phyloP scores from a whole-genome alignment of 2,888 invertebrate species.

The Cosmia pyralina region DNA sequence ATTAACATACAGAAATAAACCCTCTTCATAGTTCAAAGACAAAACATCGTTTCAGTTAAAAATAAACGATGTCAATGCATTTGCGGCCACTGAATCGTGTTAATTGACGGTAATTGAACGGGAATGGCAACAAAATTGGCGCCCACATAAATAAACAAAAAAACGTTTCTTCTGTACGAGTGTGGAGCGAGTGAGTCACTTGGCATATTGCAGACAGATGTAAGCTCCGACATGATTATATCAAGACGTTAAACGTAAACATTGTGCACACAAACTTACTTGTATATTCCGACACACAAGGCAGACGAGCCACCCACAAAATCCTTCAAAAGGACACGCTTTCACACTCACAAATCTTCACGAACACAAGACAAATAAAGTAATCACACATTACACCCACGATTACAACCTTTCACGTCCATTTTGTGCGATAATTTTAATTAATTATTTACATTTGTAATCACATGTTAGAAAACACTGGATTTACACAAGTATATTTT shows the following conservation, averaged over 20 bases:
- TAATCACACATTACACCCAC: conserved; percentile 82
- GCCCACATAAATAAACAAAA: conserved; percentile 64
- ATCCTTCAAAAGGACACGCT: conserved; percentile 58
- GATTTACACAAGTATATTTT: conserved; percentile 52
- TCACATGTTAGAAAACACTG: conserved; percentile 80
- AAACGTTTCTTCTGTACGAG: conserved; percentile 37
- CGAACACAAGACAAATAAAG: conserved; percentile 66
- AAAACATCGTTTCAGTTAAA: conserved; percentile 39
- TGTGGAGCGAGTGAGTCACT: conserved; percentile 50
- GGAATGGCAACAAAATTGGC: conserved; percentile 67
- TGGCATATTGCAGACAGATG: conserved; percentile 59
- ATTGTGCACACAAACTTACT: conserved; percentile 61
- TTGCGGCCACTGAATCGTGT: conserved; percentile 46
- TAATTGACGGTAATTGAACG: conserved; percentile 72
- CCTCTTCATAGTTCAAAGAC: conserved; percentile 24
- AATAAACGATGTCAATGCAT: conserved; percentile 50
- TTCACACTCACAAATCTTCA: conserved; percentile 55
- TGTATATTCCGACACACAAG: conserved; percentile 34
- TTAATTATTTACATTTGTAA: conserved; percentile 84
- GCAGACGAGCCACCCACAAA: conserved; percentile 38
- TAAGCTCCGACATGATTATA: conserved; percentile 27
- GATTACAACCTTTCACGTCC: conserved; percentile 81
- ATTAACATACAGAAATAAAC: conserved; percentile 14
- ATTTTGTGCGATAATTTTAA: conserved; percentile 81
- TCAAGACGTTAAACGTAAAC: conserved; percentile 54